phyloP scores from a whole-genome alignment of 2,113 vertebrate species.

The Eolophus roseicapilla region DNA sequence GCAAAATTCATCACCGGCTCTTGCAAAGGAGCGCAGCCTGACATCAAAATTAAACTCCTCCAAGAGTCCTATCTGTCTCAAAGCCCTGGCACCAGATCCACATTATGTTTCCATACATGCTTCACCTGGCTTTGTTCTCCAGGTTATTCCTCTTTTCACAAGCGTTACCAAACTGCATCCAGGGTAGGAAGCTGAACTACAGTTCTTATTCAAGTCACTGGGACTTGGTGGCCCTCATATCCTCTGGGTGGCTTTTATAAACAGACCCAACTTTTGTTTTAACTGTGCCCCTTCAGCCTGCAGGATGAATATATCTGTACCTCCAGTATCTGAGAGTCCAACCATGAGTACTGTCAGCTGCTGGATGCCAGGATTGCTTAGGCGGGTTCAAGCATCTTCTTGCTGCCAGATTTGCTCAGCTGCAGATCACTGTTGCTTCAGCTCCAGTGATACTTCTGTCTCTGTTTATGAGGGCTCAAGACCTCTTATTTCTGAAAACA shows the following conservation, averaged over 20 bases:
- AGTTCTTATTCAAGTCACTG: not conserved
- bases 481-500: not conserved
- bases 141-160: not conserved
- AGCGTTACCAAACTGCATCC: not conserved
- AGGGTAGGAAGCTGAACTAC: not conserved
- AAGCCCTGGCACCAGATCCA: not conserved
- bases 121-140: not conserved
- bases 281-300: not conserved
- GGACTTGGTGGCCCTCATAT: not conserved
- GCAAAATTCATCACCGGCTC: conserved; percentile 47
- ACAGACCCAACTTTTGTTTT: not conserved
- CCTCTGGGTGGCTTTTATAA: not conserved
- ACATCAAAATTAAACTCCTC: not conserved
- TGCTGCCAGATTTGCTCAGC: not conserved
- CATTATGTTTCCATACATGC: not conserved
- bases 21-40: not conserved
- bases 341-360: not conserved
- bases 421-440: not conserved
- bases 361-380: not conserved
- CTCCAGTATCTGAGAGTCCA: not conserved
- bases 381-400: not conserved
- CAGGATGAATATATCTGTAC: not conserved
- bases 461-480: not conserved
- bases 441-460: not conserved
- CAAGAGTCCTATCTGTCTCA: not conserved